A percentile compares a stretch with the other conserved stretches of the same genome.
phyloP scores from a whole-genome alignment of 2,888 invertebrate genomes.

The Papilio elwesi region DNA sequence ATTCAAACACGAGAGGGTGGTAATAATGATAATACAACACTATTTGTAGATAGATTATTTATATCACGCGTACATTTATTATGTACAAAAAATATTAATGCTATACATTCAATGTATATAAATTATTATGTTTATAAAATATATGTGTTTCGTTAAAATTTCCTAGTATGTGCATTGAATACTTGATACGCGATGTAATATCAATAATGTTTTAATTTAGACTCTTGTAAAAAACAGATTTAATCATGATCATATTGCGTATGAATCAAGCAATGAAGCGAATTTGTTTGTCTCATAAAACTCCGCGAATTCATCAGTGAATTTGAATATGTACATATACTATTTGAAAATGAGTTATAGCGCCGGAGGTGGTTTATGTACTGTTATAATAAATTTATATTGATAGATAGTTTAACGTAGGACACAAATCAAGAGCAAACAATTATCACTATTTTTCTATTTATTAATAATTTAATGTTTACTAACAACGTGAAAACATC shows the following conservation, averaged over 20 bases:
- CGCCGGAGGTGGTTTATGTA: too few species aligned
- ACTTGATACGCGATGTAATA: too few species aligned
- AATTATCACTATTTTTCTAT: too few species aligned
- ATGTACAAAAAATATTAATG: neutral
- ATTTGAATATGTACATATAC: conserved; percentile 16
- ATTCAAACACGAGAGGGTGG: neutral
- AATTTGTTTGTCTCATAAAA: neutral
- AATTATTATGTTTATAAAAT: too few species aligned
- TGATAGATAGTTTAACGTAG: too few species aligned
- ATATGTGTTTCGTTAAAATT: too few species aligned
- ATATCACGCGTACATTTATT: neutral
- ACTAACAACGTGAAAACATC: neutral
- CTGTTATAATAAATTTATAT: too few species aligned
- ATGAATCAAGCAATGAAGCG: neutral
- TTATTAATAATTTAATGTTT: neutral
- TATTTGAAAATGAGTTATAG: too few species aligned
- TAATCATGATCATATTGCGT: neutral
- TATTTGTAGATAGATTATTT: neutral
- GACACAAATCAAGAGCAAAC: too few species aligned
- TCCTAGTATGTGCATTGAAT: too few species aligned
- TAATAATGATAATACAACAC: neutral
- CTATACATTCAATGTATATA: neutral
- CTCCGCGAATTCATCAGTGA: neutral
- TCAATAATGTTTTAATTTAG: neutral
- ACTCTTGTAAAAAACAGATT: neutral